phyloP scores from a whole-genome alignment of 2,797 vertebrate genomes.

The Gastrophryne carolinensis region DNA sequence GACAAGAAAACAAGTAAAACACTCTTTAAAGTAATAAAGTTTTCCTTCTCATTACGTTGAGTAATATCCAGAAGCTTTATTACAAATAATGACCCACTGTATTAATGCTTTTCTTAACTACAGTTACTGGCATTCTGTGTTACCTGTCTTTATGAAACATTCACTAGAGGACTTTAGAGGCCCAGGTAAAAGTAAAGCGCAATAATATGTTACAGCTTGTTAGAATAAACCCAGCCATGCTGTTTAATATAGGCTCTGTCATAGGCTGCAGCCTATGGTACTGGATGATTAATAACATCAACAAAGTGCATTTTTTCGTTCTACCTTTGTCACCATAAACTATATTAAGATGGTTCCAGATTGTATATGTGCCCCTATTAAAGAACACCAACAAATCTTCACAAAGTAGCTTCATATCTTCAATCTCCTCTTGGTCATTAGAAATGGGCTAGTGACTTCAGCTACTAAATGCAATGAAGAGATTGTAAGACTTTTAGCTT shows the following conservation, averaged over 20 bases:
- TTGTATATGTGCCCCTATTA: conserved; percentile 10
- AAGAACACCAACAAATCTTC: neutral
- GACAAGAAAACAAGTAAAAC: too few species aligned
- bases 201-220: conserved; percentile 34
- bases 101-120: conserved; percentile 20
- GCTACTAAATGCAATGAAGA: neutral
- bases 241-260: conserved; percentile 25
- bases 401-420: neutral
- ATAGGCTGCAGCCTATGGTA: neutral
- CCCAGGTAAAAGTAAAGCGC: conserved; percentile 37
- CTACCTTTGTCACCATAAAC: neutral
- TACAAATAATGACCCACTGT: neutral
- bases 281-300: conserved; percentile 24
- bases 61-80: neutral
- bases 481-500: conserved; percentile 17
- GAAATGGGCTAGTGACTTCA: conserved; percentile 24
- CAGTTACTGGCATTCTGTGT: conserved; percentile 14
- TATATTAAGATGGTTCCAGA: neutral
- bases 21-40: too few species aligned
- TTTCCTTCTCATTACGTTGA: neutral
- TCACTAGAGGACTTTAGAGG: conserved; percentile 29
- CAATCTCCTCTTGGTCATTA: neutral
- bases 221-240: conserved; percentile 30
- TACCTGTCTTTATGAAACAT: conserved; percentile 33
- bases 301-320: neutral